Percentiles rank a stretch among this genome's conserved stretches.
These are phyloP conservation scores for Callosobruchus maculatus DNA, from an alignment of 2,888 invertebrate genomes.

Conservation along the genomic window DNA sequence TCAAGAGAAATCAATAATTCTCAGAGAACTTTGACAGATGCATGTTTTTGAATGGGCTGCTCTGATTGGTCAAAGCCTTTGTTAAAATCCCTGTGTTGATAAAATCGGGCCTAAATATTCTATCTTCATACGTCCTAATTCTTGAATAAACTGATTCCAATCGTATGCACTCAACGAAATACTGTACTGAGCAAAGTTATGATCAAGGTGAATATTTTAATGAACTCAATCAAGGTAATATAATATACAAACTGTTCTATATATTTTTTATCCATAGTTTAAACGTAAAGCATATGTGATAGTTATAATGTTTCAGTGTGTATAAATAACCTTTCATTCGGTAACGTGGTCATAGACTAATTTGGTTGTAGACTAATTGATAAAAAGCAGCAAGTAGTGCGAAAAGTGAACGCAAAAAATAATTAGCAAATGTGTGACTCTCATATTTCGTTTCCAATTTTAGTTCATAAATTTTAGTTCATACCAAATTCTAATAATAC, in stretches of 20 bases:
- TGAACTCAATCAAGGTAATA: neutral
- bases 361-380: neutral
- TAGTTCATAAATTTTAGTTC: too few species aligned
- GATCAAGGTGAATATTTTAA: neutral
- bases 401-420: neutral
- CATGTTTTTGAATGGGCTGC: too few species aligned
- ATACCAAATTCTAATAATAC: neutral
- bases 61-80: too few species aligned
- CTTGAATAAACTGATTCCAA: too few species aligned
- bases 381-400: neutral
- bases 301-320: too few species aligned
- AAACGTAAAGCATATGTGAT: neutral
- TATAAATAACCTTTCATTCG: neutral
- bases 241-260: neutral
- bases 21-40: too few species aligned
- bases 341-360: neutral
- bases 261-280: neutral
- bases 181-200: neutral
- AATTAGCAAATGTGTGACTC: neutral
- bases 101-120: too few species aligned
- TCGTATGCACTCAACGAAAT: too few species aligned
- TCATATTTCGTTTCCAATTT: neutral
- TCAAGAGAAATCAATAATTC: too few species aligned
- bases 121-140: too few species aligned
- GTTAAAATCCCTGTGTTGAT: too few species aligned